Evolutionary conservation across 2,797 vertebrate species (phyloP).

Genomic region (Triplophysa yarkandensis): DNA sequence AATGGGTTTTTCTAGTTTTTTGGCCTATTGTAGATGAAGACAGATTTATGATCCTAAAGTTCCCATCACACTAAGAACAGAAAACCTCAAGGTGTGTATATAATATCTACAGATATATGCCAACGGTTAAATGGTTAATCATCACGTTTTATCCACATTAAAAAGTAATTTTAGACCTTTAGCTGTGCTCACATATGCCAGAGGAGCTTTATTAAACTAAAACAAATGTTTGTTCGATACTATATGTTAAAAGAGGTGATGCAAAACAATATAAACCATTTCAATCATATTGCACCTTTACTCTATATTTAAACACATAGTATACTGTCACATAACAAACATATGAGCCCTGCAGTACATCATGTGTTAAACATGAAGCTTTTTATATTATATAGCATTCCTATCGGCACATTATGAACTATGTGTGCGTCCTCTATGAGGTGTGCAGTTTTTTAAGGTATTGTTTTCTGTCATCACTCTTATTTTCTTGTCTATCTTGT

Average conservation of each 20-base stretch:
- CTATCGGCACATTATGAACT: conserved; percentile 37
- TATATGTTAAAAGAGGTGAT: conserved; percentile 1
- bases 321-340: conserved; percentile 19
- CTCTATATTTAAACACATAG: conserved; percentile 20
- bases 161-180: background rate
- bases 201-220: conserved; percentile 8
- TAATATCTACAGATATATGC: conserved; percentile 40
- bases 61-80: conserved; percentile 28
- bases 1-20: background rate
- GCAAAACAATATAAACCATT: background rate
- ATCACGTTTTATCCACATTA: background rate
- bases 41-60: conserved; percentile 19
- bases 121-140: conserved; percentile 16
- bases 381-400: conserved; percentile 37
- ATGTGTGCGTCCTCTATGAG: conserved; percentile 51
- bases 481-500: conserved; percentile 66
- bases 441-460: conserved; percentile 59
- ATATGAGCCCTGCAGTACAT: conserved; percentile 12
- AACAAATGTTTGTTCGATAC: conserved; percentile 3
- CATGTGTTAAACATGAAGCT: conserved; percentile 47
- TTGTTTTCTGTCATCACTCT: conserved; percentile 51
- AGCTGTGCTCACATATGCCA: conserved; percentile 16
- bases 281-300: background rate
- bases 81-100: conserved; percentile 22
- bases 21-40: conserved; percentile 3